phyloP scores from a whole-genome alignment of 2,888 invertebrate genomes.

The Auanema sp. region DNA sequence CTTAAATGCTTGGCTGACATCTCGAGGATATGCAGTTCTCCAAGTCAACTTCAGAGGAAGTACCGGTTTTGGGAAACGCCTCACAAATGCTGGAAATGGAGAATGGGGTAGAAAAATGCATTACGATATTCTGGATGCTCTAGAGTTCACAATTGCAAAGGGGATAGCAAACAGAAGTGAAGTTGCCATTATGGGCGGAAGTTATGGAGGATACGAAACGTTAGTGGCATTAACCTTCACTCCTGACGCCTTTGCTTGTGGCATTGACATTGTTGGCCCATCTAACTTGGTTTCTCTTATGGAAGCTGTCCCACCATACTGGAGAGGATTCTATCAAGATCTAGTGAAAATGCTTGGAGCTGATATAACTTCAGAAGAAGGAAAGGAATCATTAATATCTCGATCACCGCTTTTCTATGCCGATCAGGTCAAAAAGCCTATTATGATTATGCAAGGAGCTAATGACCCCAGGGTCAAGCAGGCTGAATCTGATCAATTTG shows the following conservation, averaged over 20 bases:
- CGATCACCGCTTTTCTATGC: conserved; percentile 62
- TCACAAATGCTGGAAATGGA: conserved; percentile 62
- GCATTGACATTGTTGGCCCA: conserved; percentile 63
- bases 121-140: conserved; percentile 61
- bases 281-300: conserved; percentile 60
- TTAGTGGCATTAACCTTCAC: conserved; percentile 63
- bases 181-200: conserved; percentile 57
- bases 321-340: conserved; percentile 61
- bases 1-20: conserved; percentile 59
- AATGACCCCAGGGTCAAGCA: conserved; percentile 63
- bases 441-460: conserved; percentile 62
- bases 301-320: conserved; percentile 63
- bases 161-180: conserved; percentile 52
- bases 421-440: conserved; percentile 55
- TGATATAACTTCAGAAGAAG: conserved; percentile 48
- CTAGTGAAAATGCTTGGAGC: conserved; percentile 55
- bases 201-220: conserved; percentile 62
- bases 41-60: conserved; percentile 63
- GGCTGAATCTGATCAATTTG: conserved; percentile 61
- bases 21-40: conserved; percentile 60
- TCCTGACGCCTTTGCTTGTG: conserved; percentile 61
- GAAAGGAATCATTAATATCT: conserved; percentile 53
- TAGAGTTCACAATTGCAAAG: conserved; percentile 56
- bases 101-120: conserved; percentile 64
- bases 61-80: conserved; percentile 60